Conservation (phyloP, 2,888 invertebrate genomes). For the Rhingia campestris region DNA sequence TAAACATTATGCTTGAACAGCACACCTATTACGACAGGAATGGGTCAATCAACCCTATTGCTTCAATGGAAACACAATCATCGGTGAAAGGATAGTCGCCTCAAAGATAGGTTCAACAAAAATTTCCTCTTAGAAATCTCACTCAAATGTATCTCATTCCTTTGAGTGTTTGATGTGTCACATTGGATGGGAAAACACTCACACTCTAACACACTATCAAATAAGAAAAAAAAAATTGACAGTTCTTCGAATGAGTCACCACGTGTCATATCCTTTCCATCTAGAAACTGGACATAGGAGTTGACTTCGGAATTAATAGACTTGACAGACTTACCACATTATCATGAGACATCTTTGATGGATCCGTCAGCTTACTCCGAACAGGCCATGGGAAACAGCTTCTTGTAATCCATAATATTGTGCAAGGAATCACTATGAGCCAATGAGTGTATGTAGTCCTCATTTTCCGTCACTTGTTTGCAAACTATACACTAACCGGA, state of each 20-base stretch:
- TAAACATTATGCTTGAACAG: constrained; percentile 19
- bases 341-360: constrained; percentile 59
- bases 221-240: constrained; percentile 5
- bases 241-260: constrained; percentile 67
- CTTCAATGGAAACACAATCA: constrained; percentile 7
- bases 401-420: constrained; percentile 65
- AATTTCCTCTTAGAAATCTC: constrained; percentile 3
- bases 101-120: no score
- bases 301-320: no score
- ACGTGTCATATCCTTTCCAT: constrained; percentile 30
- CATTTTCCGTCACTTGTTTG: constrained; percentile 26
- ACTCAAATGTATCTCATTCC: constrained; percentile 60
- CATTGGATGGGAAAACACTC: constrained; percentile 8
- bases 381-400: constrained; percentile 43
- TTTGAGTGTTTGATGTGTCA: constrained; percentile 18
- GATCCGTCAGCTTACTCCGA: constrained; percentile 59
- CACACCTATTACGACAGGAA: constrained; percentile 36
- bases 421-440: constrained; percentile 51
- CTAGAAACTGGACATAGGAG: no score
- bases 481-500: constrained; percentile 1
- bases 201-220: constrained; percentile 7
- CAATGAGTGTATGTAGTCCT: constrained; percentile 51
- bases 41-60: constrained; percentile 56
- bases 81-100: constrained; percentile 7
- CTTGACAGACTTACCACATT: constrained; percentile 59